phyloP scores from a whole-genome alignment of 2,888 invertebrate species.

The Amaurobius ferox region DNA sequence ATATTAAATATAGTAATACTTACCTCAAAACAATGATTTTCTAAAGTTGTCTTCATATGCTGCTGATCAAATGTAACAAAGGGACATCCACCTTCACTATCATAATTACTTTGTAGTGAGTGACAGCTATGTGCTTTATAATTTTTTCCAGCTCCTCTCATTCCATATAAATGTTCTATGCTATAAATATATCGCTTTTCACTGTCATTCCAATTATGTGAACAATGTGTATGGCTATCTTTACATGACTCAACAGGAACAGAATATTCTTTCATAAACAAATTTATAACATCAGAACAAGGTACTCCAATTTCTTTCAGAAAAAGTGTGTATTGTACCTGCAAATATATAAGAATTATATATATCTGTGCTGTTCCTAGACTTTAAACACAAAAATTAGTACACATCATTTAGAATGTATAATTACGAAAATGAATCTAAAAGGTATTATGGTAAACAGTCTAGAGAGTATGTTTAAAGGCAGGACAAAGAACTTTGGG shows the following conservation, averaged over 20 bases:
- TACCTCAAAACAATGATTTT: constrained; percentile 20
- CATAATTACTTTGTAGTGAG: constrained; percentile 79
- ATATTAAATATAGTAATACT: neutral
- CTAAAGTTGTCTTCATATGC: constrained; percentile 9
- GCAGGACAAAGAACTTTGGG: too few species aligned
- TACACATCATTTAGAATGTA: too few species aligned
- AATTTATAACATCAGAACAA: constrained; percentile 82
- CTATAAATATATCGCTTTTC: constrained; percentile 83
- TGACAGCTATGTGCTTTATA: constrained; percentile 82
- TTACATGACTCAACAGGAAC: constrained; percentile 78
- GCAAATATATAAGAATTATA: constrained; percentile 51
- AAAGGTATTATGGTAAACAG: too few species aligned
- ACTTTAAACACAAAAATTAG: too few species aligned
- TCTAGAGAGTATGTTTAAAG: too few species aligned
- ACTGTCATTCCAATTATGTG: constrained; percentile 83
- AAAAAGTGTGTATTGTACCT: constrained; percentile 83
- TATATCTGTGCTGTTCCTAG: too few species aligned
- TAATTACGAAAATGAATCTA: too few species aligned
- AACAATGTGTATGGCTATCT: constrained; percentile 78
- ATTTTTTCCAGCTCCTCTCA: constrained; percentile 83
- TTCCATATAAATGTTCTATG: constrained; percentile 85
- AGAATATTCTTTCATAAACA: constrained; percentile 84
- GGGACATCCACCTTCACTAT: constrained; percentile 82
- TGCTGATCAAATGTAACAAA: constrained; percentile 77
- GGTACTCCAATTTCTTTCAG: constrained; percentile 85